Conservation (phyloP, 1,140 invertebrate genomes). For the Tetranychus urticae region DNA sequence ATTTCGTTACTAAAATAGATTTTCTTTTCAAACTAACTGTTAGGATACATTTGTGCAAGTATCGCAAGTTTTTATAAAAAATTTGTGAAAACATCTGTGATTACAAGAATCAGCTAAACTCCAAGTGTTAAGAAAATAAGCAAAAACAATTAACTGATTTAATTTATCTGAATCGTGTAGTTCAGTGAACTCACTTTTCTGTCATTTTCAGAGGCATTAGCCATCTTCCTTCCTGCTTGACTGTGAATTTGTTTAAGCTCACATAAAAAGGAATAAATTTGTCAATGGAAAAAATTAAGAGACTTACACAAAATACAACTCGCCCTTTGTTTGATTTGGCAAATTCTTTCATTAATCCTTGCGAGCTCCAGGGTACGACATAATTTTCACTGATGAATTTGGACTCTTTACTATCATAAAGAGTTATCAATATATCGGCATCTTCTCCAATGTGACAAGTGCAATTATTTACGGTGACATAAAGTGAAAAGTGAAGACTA, state of each 20-base stretch:
- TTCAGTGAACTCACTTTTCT: neutral
- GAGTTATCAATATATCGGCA: conserved; percentile 48
- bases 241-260: no score
- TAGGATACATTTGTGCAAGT: no score
- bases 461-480: conserved; percentile 41
- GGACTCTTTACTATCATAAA: conserved; percentile 52
- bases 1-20: neutral
- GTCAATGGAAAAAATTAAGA: conserved; percentile 4
- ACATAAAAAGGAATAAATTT: no score
- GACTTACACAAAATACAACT: conserved; percentile 27
- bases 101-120: no score
- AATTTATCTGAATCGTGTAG: neutral
- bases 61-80: no score
- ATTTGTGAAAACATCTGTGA: no score
- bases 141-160: no score
- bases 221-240: no score
- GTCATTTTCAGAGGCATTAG: no score
- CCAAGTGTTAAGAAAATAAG: no score
- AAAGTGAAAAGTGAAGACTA: conserved; percentile 1
- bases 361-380: conserved; percentile 48
- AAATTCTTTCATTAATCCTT: conserved; percentile 43
- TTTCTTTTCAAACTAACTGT: no score
- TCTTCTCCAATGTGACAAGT: conserved; percentile 49
- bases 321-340: conserved; percentile 45
- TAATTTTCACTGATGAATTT: conserved; percentile 44